Evolutionary conservation across 2,797 vertebrate species (phyloP).

Genomic region (Lagodon rhomboides): DNA sequence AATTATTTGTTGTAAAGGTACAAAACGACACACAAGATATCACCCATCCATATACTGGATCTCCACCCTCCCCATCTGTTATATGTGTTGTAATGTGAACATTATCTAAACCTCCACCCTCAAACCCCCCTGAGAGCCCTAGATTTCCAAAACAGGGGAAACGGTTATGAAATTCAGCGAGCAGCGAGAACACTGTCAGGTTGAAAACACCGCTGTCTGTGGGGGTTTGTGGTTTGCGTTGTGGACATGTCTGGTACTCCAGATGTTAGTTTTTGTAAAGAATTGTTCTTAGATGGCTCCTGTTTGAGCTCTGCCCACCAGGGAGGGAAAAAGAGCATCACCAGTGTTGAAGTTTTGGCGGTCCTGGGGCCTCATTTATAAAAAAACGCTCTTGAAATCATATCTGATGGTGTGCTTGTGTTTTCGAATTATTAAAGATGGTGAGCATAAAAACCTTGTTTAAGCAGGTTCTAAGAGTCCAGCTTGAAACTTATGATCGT

Average conservation of each 20-base stretch:
- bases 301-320: conserved; percentile 45
- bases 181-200: conserved; percentile 38
- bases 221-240: conserved; percentile 74
- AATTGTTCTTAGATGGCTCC: conserved; percentile 66
- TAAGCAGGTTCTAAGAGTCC: too few species aligned
- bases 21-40: conserved; percentile 1
- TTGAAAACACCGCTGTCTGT: conserved; percentile 62
- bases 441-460: too few species aligned
- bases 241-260: conserved; percentile 55
- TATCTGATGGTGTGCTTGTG: too few species aligned
- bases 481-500: too few species aligned
- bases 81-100: conserved; percentile 52
- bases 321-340: conserved; percentile 3
- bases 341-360: not conserved
- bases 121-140: conserved; percentile 58
- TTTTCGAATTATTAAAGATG: too few species aligned
- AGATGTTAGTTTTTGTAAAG: conserved; percentile 66
- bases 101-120: conserved; percentile 64
- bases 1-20: not conserved
- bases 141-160: conserved; percentile 76
- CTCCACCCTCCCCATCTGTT: conserved; percentile 43
- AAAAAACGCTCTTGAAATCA: too few species aligned
- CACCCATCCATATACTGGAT: not conserved
- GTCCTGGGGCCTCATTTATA: too few species aligned
- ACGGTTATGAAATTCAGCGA: conserved; percentile 78